phyloP scores from a whole-genome alignment of 2,113 vertebrate species.

The Daphoenositta chrysoptera region DNA sequence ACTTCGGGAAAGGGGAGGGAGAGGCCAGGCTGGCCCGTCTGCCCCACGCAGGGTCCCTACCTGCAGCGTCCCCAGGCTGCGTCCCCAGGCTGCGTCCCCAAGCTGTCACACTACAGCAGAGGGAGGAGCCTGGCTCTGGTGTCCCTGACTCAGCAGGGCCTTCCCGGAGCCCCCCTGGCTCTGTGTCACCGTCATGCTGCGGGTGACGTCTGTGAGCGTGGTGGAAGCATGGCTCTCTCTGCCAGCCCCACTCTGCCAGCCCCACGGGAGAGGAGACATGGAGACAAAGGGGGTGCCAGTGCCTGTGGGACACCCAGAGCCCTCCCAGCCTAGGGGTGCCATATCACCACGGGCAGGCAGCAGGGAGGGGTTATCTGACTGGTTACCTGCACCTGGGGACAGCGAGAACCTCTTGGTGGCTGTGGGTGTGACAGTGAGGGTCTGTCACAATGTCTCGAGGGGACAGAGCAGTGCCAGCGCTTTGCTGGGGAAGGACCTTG shows the following conservation, averaged over 20 bases:
- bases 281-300: fast-evolving
- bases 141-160: background rate
- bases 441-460: background rate
- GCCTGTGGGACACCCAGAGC: fast-evolving
- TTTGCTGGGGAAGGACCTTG: background rate
- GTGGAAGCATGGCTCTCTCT: background rate
- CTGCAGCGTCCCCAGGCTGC: background rate
- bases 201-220: fast-evolving
- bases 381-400: background rate
- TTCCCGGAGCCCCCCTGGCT: background rate
- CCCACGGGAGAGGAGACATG: fast-evolving
- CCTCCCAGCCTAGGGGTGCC: background rate
- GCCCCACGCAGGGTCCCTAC: background rate
- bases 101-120: background rate
- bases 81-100: background rate
- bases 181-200: background rate
- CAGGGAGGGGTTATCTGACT: background rate
- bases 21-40: background rate
- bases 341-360: fast-evolving
- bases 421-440: fast-evolving
- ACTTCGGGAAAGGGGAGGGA: background rate
- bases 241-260: background rate
- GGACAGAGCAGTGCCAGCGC: background rate
- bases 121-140: background rate
- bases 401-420: background rate